Conservation (phyloP, 2,888 invertebrate species). For the Cosmia trapezina region DNA sequence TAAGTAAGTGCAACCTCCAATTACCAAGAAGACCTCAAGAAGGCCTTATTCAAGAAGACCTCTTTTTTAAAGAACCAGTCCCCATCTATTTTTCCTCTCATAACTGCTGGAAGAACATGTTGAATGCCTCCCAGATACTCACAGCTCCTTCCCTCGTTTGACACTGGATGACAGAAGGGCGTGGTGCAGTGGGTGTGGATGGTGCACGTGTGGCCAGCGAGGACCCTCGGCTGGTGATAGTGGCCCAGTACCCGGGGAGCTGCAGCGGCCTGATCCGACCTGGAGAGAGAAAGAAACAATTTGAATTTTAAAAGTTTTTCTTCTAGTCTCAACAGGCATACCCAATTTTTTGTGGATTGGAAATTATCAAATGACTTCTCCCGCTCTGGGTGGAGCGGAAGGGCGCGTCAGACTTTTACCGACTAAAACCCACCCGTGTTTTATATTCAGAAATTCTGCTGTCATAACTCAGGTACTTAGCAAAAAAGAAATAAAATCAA, state of each 20-base stretch:
- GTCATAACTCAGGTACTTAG: too few species aligned
- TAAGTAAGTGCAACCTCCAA: background rate
- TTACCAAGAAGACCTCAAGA: too few species aligned
- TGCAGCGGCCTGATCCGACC: conserved; percentile 88
- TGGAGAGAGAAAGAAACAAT: conserved; percentile 60
- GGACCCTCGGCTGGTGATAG: conserved; percentile 87
- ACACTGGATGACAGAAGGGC: conserved; percentile 87
- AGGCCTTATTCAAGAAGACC: too few species aligned
- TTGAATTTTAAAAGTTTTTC: background rate
- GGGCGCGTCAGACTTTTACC: too few species aligned
- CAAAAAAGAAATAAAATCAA: too few species aligned
- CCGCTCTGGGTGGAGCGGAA: too few species aligned
- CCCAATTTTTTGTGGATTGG: too few species aligned
- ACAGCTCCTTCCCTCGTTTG: conserved; percentile 89
- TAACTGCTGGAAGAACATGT: background rate
- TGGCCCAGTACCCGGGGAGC: conserved; percentile 87
- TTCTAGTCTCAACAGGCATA: background rate
- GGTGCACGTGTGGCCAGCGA: conserved; percentile 86
- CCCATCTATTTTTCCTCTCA: too few species aligned
- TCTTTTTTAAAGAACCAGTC: too few species aligned
- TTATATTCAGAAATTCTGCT: too few species aligned
- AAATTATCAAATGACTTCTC: too few species aligned
- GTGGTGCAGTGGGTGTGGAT: conserved; percentile 87
- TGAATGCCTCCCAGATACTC: conserved; percentile 72
- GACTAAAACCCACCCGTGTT: too few species aligned